phyloP scores from a whole-genome alignment of 2,888 invertebrate genomes.

The Dynastes hyllus region DNA sequence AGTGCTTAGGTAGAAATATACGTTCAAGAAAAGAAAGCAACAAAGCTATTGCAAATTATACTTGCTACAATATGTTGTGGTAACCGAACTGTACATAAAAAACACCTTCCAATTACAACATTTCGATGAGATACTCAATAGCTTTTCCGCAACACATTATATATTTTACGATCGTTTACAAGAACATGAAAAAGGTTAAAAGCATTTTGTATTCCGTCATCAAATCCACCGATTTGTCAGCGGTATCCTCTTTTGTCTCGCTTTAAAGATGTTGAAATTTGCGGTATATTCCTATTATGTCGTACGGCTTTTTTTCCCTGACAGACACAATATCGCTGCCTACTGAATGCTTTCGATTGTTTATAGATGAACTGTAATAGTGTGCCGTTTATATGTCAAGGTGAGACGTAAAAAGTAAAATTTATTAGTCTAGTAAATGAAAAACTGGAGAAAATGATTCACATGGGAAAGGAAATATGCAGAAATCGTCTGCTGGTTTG shows the following conservation, averaged over 20 bases:
- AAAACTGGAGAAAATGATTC: constrained; percentile 28
- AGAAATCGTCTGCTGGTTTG: too few relatives aligned
- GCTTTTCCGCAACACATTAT: neutral
- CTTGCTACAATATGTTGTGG: too few relatives aligned
- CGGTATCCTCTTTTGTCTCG: constrained; percentile 11
- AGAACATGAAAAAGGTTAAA: neutral
- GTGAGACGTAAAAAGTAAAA: constrained; percentile 32
- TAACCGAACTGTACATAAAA: too few relatives aligned
- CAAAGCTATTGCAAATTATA: too few relatives aligned
- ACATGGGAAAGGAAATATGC: neutral
- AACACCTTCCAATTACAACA: too few relatives aligned
- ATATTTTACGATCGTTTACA: neutral
- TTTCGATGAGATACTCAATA: neutral
- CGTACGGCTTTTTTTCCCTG: constrained; percentile 7
- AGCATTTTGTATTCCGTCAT: neutral
- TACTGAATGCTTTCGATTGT: constrained; percentile 9
- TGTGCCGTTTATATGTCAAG: constrained; percentile 17
- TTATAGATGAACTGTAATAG: neutral
- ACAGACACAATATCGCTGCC: neutral
- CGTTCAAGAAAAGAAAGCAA: too few relatives aligned
- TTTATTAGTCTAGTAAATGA: constrained; percentile 9
- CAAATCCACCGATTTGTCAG: too few relatives aligned
- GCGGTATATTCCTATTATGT: neutral
- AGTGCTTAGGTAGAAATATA: too few relatives aligned
- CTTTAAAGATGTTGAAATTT: neutral